Base-by-base conservation (phyloP, 2,797 vertebrate genomes). In the Acanthopagrus latus region DNA sequence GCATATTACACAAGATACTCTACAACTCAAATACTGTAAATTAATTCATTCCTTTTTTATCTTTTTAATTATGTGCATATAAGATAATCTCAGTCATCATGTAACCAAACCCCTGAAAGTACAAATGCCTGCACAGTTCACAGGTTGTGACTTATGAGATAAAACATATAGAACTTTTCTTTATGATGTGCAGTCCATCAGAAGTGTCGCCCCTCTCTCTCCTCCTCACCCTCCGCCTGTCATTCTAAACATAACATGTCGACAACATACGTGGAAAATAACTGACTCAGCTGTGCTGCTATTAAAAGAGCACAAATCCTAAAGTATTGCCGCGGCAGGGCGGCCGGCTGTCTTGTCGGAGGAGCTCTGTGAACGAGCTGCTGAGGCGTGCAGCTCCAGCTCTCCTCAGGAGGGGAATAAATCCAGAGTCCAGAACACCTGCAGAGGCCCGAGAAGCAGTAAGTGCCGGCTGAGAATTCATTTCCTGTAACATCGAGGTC, bases 261-360 rank as follows among this genome's bases (percentile, higher is more conserved):
- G 74, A 89, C 90, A 92, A 86, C 89, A 85, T 78, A 38, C 79
- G 41, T 54, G 78, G 83, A 87, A 88, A 88, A 89, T 69, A 76
- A 83, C 89, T 58, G 85, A 86, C 89, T 94, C 94, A 95, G 94
- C 95, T 94, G 93, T 88, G 88, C 54, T 33, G 89, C 94, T 96
- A 95, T 94, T 93, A 94, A 95, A 94, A 95, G 94, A 90, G 67
- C 86, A 79, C 80, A 88, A 89, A 86, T 89, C 88, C 88, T 64
- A 70, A 25, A 80, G 89, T 85, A 67, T 82, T 81, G 78, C 87
- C 44, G 29, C 43, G 62, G 78, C 57, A 12, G 80, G 71, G 25
- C 1, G 14, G 64, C 80, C 50, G 83, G 74, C 80, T 64, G 82
- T 80, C 72, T 62, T 43, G 84, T 66, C 59, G 29, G 50, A 80